These are phyloP conservation scores for Plebejus melissa DNA, from an alignment of 2,888 invertebrate species.

Conservation along the genomic window DNA sequence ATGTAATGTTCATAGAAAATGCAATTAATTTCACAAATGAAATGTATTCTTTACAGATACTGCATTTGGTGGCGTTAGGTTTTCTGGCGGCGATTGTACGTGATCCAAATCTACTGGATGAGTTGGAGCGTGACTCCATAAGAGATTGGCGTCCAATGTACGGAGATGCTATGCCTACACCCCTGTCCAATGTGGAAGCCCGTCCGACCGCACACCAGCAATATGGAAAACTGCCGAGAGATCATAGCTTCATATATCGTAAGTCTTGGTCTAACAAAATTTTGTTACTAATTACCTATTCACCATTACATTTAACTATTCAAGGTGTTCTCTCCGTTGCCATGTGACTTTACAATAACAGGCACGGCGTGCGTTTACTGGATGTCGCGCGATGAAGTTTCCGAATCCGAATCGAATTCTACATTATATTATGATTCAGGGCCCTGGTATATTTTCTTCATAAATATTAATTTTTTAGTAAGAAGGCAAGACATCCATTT, in stretches of 20 bases:
- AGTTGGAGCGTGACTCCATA: slow-evolving; percentile 76
- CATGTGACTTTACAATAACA: too few relatives aligned
- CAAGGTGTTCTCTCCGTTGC: too few relatives aligned
- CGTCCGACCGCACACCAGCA: slow-evolving; percentile 75
- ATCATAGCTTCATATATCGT: slow-evolving; percentile 84
- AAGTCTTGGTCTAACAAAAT: slow-evolving; percentile 50
- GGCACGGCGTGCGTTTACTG: too few relatives aligned
- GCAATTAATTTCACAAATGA: background rate
- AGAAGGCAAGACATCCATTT: too few relatives aligned
- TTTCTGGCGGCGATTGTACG: slow-evolving; percentile 86
- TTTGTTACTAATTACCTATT: too few relatives aligned
- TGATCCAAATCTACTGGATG: slow-evolving; percentile 84
- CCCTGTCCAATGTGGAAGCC: slow-evolving; percentile 84
- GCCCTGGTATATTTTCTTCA: too few relatives aligned
- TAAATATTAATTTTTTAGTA: too few relatives aligned
- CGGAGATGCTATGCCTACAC: slow-evolving; percentile 81
- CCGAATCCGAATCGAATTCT: too few relatives aligned
- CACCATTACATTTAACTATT: too few relatives aligned
- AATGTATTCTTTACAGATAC: slow-evolving; percentile 71
- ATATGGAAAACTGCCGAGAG: slow-evolving; percentile 67
- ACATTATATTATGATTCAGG: too few relatives aligned
- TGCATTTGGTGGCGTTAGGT: slow-evolving; percentile 86
- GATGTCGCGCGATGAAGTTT: too few relatives aligned
- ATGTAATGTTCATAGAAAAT: too few relatives aligned
- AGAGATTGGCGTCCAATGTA: slow-evolving; percentile 57